Conservation (phyloP, 2,888 invertebrate species). For the Hipparchia semele region DNA sequence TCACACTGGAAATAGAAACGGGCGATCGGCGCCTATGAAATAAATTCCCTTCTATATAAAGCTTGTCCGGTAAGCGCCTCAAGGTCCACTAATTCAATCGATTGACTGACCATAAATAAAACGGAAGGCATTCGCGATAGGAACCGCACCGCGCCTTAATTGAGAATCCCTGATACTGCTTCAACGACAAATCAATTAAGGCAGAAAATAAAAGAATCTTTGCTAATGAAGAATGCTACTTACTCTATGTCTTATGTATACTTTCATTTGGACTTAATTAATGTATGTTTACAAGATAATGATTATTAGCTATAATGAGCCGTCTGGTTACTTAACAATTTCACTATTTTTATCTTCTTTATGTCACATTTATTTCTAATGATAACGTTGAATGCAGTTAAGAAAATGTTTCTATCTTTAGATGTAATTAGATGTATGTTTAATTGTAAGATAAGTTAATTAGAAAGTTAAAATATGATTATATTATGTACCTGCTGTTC, state of each 20-base stretch:
- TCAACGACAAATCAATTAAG: conserved; percentile 80
- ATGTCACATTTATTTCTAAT: neutral
- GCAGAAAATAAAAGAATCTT: conserved; percentile 67
- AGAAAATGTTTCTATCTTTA: neutral
- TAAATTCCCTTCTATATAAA: conserved; percentile 67
- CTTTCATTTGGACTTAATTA: neutral
- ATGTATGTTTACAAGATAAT: neutral
- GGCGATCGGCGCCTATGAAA: conserved; percentile 57
- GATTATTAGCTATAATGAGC: neutral
- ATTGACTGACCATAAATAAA: conserved; percentile 79
- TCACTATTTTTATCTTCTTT: neutral
- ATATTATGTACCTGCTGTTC: too few relatives aligned
- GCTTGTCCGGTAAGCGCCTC: conserved; percentile 68
- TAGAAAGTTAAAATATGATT: neutral
- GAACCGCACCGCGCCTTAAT: conserved; percentile 63
- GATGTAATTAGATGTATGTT: neutral
- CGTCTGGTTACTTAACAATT: neutral
- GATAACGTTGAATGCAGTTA: neutral
- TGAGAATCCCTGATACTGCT: conserved; percentile 73
- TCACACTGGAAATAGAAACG: conserved; percentile 47
- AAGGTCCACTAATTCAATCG: conserved; percentile 81
- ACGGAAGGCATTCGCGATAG: conserved; percentile 72
- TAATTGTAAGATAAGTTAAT: neutral
- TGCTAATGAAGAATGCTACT: conserved; percentile 61
- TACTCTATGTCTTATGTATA: conserved; percentile 34